Evolutionary conservation across 1,140 invertebrate genomes (phyloP), one percentile per base, ranked within the genome.

Genomic region (Camponotus vicinus): DNA sequence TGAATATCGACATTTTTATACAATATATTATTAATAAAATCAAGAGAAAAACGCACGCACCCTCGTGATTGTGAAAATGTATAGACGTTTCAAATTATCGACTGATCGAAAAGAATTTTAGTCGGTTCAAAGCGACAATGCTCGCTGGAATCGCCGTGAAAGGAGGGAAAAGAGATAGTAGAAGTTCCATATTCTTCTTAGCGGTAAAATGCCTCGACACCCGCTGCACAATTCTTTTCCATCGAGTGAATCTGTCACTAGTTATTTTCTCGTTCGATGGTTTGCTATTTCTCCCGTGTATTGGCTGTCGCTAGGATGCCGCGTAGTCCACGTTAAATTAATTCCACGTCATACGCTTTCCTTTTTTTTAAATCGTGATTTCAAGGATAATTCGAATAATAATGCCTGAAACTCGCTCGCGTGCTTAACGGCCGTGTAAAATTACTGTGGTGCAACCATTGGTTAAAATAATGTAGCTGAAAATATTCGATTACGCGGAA

Each of bases 171-270:
- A 18, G 15, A 52, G 49, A 63, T 49, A 49, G 32, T 71, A 18
- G 64, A 78, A 76, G 77, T 79, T 85, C 69, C 45, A 79, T 61
- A 61, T 88, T 85, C 82, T 70, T 85, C 66, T 88, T 52, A 52
- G 61, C 66, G 40, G 11, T 75, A 69, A 71, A 61, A 70, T 71
- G 59, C 69, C 21, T 64, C 27, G 63, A 75, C 77, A 87, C 42
- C 71, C 32, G 67, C 73, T 77, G 73, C 71, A 49, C 57, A 57
- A 63, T 57, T 85, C 85, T 71, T 86, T 75, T 77, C 73, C 57
- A 37, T 49, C 71, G 45, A 89, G 55, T 76, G 27, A 69, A 88
- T 75, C 82, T 70, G 42, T 73, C 82, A 52, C 82, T 89, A 85
- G 67, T 71, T 63, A 85, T 89, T 88, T 79, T 79, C 86, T 34